Conservation (phyloP, 2,113 vertebrate genomes). For the Heptranchias perlo region DNA sequence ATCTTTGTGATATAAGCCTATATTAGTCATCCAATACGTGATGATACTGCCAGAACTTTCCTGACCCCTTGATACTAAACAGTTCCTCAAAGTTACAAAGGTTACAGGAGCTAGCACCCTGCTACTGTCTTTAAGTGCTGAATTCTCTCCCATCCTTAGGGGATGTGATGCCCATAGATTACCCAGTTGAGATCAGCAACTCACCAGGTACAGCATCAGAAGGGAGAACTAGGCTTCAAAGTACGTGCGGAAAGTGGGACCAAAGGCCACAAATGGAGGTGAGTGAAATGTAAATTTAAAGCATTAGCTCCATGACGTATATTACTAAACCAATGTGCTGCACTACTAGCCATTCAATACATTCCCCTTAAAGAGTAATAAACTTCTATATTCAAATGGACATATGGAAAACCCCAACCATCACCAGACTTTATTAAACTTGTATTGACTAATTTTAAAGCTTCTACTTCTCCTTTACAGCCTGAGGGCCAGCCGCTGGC, state of each 20-base stretch:
- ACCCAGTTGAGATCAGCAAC: not conserved
- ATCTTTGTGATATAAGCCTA: not conserved
- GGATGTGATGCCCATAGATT: not conserved
- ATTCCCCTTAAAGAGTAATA: not conserved
- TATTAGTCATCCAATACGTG: not conserved
- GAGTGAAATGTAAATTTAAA: not conserved
- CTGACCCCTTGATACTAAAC: not conserved
- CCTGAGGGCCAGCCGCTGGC: not conserved
- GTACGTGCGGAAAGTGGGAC: not conserved
- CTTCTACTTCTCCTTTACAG: not conserved
- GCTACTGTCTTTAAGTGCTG: not conserved
- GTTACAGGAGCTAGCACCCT: not conserved
- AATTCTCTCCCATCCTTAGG: no score
- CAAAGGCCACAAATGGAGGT: not conserved
- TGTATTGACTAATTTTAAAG: not conserved
- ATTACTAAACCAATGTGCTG: not conserved
- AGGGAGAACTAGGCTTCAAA: not conserved
- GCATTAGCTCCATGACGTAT: not conserved
- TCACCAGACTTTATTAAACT: not conserved
- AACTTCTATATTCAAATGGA: not conserved
- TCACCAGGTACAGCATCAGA: not conserved
- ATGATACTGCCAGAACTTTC: not conserved
- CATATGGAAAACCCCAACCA: not conserved
- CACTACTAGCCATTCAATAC: not conserved
- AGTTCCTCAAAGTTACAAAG: not conserved